A percentile compares a stretch with the other conserved stretches of the same genome.
Conservation (phyloP, 1,140 invertebrate species). For the Bicyclus anynana region DNA sequence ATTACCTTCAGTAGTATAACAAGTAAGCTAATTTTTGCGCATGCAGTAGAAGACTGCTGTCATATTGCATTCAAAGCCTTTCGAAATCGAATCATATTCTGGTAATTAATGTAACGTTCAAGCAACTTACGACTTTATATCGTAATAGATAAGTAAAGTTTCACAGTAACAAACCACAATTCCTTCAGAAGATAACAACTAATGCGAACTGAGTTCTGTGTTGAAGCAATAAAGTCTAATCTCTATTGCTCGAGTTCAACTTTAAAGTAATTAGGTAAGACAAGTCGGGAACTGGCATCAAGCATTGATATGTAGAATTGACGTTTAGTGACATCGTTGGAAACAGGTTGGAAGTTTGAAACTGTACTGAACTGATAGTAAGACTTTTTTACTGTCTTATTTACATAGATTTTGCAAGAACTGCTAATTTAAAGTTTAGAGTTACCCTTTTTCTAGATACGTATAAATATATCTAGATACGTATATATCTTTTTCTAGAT, state of each 20-base stretch:
- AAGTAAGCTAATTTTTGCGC: neutral
- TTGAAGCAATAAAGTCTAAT: constrained; percentile 2
- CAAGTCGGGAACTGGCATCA: constrained; percentile 23
- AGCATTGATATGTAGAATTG: constrained; percentile 21
- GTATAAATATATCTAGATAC: too few species aligned
- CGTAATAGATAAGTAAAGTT: constrained; percentile 14
- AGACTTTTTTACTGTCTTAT: too few species aligned
- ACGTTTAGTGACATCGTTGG: constrained; percentile 19
- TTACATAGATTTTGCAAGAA: too few species aligned
- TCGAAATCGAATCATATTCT: constrained; percentile 12
- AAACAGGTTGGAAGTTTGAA: neutral
- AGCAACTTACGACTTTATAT: constrained; percentile 6
- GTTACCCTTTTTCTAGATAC: too few species aligned
- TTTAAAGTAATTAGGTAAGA: constrained; percentile 31
- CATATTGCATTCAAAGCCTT: constrained; percentile 9
- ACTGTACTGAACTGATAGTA: too few species aligned
- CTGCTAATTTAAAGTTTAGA: too few species aligned
- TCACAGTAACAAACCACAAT: neutral
- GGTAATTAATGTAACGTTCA: constrained; percentile 13
- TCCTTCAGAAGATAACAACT: constrained; percentile 2
- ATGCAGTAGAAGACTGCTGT: neutral
- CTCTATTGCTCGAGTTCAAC: neutral
- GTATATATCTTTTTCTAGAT: too few species aligned
- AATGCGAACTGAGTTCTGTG: neutral
- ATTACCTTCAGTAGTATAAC: neutral